Evolutionary conservation across 2,888 invertebrate species (phyloP), one percentile per base, ranked within the genome.

Genomic region (Perithous albicinctus): DNA sequence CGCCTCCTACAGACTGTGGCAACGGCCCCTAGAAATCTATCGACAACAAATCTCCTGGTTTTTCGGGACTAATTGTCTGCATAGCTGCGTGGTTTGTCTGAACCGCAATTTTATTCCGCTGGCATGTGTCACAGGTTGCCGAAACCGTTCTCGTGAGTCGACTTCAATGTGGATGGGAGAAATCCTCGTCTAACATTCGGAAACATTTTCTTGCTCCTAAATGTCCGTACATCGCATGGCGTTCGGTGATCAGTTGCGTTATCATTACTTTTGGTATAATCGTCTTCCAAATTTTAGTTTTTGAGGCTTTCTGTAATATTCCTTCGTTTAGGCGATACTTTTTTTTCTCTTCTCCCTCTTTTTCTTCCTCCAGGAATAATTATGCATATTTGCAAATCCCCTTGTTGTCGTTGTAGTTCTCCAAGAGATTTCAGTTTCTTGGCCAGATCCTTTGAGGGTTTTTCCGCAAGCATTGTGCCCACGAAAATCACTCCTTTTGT

Each of bases 221-320:
- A 12, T 67, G 66, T 0, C 66, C 48, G 12, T 67, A 67, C 0
- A 54, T 18, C n/a, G n/a, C n/a, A n/a, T n/a, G n/a, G n/a, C n/a
- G n/a, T n/a, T 38, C 51, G 1, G 18, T 20, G 8, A n/a, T n/a
- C n/a, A n/a, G n/a, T n/a, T n/a, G n/a, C n/a, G n/a, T n/a, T 12
- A 6, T 51, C 18, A 23, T 12, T 3, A 2, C 4, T 10, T n/a
- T 41, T n/a, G 41, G 41, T n/a, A 41, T 12, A 6, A 41, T 2
- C 1, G 10, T 10, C n/a, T 10, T 41, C 41, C 41, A 41, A 12
- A 10, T 10, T 7, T 10, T 10, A 7, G 1, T 5, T 7, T n/a
- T 41, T n/a, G 41, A 41, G 3, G 3, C 10, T 7, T n/a, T 41
- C n/a, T 41, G 41, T n/a, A 41, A n/a, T 6, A n/a, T 41, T 41